These are phyloP conservation scores for Muntiacus reevesi DNA, from an alignment of 2,113 vertebrate genomes.

Conservation along the genomic window DNA sequence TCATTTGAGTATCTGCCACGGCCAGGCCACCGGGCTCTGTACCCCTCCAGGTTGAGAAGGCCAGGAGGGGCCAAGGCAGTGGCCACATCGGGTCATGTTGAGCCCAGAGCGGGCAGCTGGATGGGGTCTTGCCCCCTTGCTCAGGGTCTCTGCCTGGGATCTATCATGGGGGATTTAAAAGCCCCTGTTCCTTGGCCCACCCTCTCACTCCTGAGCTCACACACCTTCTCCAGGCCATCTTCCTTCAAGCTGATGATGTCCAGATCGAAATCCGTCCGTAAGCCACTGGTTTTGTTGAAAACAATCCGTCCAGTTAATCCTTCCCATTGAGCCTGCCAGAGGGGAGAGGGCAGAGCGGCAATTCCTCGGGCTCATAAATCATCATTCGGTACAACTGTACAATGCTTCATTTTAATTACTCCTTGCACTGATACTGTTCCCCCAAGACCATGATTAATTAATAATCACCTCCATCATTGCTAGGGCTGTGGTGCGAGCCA, in stretches of 20 bases:
- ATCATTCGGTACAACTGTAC: conserved; percentile 78
- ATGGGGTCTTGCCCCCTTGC: neutral
- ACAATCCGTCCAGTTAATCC: conserved; percentile 95
- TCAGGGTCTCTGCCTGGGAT: neutral
- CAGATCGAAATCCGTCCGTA: conserved; percentile 97
- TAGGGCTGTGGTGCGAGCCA: conserved; percentile 70
- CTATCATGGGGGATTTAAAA: neutral
- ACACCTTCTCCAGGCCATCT: conserved; percentile 96
- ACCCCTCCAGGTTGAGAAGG: neutral
- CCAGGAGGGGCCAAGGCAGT: neutral
- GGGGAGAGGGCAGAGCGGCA: conserved; percentile 68
- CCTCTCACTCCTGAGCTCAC: neutral
- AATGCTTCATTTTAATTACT: conserved; percentile 91
- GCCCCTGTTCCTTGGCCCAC: neutral
- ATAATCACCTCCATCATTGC: conserved; percentile 81
- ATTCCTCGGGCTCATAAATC: conserved; percentile 78
- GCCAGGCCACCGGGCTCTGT: neutral
- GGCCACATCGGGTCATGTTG: rapidly evolving
- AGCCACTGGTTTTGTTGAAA: conserved; percentile 96
- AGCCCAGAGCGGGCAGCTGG: neutral
- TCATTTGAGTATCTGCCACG: neutral
- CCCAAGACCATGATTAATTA: conserved; percentile 92
- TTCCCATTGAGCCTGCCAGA: conserved; percentile 96
- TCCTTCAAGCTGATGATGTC: conserved; percentile 98
- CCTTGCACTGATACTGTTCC: conserved; percentile 85